Base-by-base conservation (phyloP, 2,888 invertebrate species). In the Pimpla rufipes region DNA sequence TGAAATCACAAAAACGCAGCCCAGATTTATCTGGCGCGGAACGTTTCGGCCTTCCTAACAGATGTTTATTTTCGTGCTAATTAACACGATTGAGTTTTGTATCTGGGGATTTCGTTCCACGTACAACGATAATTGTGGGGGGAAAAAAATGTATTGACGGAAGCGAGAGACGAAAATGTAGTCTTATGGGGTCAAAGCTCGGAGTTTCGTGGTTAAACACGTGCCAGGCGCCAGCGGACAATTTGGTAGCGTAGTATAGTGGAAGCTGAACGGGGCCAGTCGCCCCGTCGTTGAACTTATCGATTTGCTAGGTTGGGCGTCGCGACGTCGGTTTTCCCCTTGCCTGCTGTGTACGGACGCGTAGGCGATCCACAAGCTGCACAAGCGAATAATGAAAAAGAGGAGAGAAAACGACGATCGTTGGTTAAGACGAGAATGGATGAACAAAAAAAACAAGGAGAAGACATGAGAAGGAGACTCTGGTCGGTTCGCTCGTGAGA, bases 241-340 rank as follows among this genome's bases (percentile, higher is more conserved):
- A 59, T 57, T 57, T 57, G 11, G 23, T 57, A 13, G 29, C 57
- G 29, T 57, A 13, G 29, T n/a, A 57, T 29, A 5, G 57, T 4
- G 23, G 57, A 23, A 29, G 57, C 13, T 57, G 57, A 57, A 57
- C 70, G 76, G 67, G 62, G 70, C 52, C 70, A 77, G 81, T 81
- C 67, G 77, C 42, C 73, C 62, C 78, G 74, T 68, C 78, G 82
- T 40, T 62, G 82, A 52, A 62, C 78, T 78, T 82, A 82, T 82
- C 82, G 82, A 82, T 82, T 45, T 73, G 47, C 57, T 47, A 70
- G 68, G 78, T 73, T 75, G 52, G 82, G 78, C 82, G 82, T 82
- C 82, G 78, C 82, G 82, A 82, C 82, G 82, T 64, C 40, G 18
- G 10, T 52, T 47, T 42, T 37, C 68, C 62, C 29, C 23, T n/a